Evolutionary conservation across 2,113 vertebrate genomes (phyloP).

Genomic region (Podilymbus podiceps): DNA sequence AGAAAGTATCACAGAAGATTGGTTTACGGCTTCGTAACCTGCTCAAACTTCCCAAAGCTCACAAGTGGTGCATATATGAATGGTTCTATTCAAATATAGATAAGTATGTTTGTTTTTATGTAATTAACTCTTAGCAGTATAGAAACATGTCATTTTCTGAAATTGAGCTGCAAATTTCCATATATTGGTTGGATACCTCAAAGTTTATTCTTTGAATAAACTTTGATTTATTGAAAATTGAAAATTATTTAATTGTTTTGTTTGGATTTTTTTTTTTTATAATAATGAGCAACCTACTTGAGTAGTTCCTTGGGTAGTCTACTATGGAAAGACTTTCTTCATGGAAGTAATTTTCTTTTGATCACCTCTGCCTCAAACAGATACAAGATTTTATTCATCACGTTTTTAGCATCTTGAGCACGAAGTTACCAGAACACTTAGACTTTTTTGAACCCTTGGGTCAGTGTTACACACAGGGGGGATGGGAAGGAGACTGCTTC

Average conservation of each 20-base stretch:
- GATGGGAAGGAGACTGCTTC: background rate
- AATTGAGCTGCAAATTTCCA: background rate
- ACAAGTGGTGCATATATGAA: constrained; percentile 99
- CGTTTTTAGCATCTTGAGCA: background rate
- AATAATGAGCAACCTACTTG: background rate
- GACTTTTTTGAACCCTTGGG: background rate
- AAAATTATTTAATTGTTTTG: background rate
- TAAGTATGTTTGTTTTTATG: constrained; percentile 79
- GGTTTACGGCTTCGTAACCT: constrained; percentile 94
- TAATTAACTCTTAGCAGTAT: background rate
- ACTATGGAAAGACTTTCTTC: background rate
- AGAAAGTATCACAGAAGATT: constrained; percentile 95
- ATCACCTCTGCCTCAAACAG: background rate
- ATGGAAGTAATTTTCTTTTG: background rate
- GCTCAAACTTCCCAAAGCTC: constrained; percentile 96
- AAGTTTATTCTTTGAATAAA: background rate
- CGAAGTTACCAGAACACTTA: background rate
- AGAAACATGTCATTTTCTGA: background rate
- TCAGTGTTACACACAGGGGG: background rate
- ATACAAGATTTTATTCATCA: background rate
- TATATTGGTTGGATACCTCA: background rate
- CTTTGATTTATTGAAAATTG: background rate
- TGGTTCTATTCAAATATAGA: constrained; percentile 99
- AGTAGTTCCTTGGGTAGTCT: background rate
- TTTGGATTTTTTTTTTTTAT: background rate